Conservation (phyloP, 2,113 vertebrate species). For the Nesoenas mayeri region DNA sequence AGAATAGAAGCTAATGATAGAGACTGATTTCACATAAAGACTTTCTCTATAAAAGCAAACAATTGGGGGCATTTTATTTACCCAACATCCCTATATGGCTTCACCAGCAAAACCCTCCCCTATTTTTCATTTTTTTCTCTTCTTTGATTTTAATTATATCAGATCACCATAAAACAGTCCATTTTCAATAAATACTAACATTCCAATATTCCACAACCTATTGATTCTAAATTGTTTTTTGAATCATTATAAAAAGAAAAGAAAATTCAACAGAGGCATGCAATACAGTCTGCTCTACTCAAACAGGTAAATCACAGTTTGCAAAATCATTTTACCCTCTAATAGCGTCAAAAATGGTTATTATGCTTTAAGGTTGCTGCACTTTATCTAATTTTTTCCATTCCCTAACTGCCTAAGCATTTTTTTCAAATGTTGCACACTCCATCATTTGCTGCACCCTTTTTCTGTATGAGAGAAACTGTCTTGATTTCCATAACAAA, state of each 20-base stretch:
- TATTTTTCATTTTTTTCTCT: neutral
- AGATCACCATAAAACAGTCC: neutral
- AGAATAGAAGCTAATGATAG: neutral
- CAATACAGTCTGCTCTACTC: neutral
- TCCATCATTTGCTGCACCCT: constrained; percentile 17
- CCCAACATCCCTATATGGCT: neutral
- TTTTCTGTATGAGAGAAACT: constrained; percentile 25
- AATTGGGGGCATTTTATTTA: constrained; percentile 7
- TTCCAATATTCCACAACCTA: constrained; percentile 20
- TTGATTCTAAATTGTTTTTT: constrained; percentile 1
- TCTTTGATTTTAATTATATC: constrained; percentile 48
- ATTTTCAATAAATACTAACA: constrained; percentile 27
- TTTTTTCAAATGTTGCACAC: neutral
- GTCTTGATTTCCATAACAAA: constrained; percentile 49
- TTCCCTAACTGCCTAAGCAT: neutral
- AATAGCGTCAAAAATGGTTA: constrained; percentile 53
- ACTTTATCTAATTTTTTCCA: constrained; percentile 52
- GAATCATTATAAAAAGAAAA: constrained; percentile 1
- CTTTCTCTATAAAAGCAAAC: neutral
- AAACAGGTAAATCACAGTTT: constrained; percentile 46
- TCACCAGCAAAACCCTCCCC: neutral
- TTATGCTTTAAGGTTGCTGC: constrained; percentile 29
- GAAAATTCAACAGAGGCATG: neutral
- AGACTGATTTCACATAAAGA: neutral
- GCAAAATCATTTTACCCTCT: constrained; percentile 53